These are phyloP conservation scores for Calliopsis andreniformis DNA, from an alignment of 1,140 invertebrate species.

Conservation along the genomic window DNA sequence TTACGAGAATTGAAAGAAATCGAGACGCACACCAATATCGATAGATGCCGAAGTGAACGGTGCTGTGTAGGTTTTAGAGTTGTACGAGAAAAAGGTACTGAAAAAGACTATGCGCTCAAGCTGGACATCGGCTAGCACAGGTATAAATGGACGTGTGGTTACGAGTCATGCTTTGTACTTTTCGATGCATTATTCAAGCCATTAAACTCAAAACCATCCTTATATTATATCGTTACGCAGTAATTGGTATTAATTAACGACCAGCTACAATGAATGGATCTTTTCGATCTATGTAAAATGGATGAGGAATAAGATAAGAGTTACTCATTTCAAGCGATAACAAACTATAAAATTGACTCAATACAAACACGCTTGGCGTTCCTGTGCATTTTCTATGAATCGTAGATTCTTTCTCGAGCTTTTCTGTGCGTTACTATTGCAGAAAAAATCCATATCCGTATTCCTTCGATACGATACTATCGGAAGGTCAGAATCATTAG, in stretches of 20 bases:
- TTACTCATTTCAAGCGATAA: not conserved
- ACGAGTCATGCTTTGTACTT: conserved; percentile 22
- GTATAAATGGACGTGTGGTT: not conserved
- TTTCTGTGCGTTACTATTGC: too few relatives aligned
- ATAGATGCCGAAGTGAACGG: conserved; percentile 71
- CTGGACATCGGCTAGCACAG: conserved; percentile 10
- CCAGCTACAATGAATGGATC: not conserved
- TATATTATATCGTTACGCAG: not conserved
- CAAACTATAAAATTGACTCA: not conserved
- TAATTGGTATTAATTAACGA: not conserved
- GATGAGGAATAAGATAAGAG: not conserved
- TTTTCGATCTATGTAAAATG: too few relatives aligned
- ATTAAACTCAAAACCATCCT: not conserved
- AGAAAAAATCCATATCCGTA: not conserved
- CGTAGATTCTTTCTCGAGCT: not conserved
- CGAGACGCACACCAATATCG: conserved; percentile 73
- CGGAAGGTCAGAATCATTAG: not conserved
- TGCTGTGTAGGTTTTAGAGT: conserved; percentile 59
- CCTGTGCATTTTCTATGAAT: too few relatives aligned
- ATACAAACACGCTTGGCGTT: not conserved
- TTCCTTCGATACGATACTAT: not conserved
- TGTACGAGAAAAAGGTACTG: conserved; percentile 4
- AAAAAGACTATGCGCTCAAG: conserved; percentile 15
- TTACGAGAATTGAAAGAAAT: conserved; percentile 29
- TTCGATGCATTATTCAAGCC: conserved; percentile 23